Base-by-base conservation (phyloP, 2,888 invertebrate genomes). In the Apoderus coryli region DNA sequence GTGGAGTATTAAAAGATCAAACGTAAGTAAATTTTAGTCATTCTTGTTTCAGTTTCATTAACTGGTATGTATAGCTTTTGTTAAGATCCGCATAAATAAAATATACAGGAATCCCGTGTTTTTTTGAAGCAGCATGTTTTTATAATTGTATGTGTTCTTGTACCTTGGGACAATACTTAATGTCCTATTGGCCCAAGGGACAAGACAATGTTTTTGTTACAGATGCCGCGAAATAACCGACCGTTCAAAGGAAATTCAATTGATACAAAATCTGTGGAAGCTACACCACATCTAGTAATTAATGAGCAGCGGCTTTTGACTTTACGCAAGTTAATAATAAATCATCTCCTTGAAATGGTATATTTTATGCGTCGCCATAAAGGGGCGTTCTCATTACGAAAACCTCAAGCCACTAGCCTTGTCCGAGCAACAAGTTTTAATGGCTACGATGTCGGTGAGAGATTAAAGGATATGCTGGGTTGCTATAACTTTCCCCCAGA, bases 341-440 rank as follows among this genome's bases (percentile, higher is more conserved):
- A 31, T 35, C 34, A 15, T 37, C 40, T 30, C 41, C 41, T 16
- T 22, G 10, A 32, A 10, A 19, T 44, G 43, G 43, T 35, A 35
- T 16, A 11, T 9, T 40, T 37, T 27, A 27, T 33, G 25, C 26
- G 31, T 27, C 22, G 33, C 9, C 24, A 30, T 27, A 16, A 29
- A 36, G 19, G 29, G 11, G 29, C 11, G 16, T 10, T 29, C 14
- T 29, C 25, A 14, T 11, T 29, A 9, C 24, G 33, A 15, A 29
- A 33, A 16, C 33, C 43, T 27, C 41, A 45, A 42, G 39, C 43
- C 28, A 48, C 46, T 14, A 47, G 44, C 34, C 38, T 44, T 10
- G 44, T 38, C 13, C 40, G 46, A 36, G 35, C 44, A 2, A 45
- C 40, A 16, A 42, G 32, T 14, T 48, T 50, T 25, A 48, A 51